These are phyloP conservation scores for Drosophila nebulosa DNA, from an alignment of 1,140 invertebrate genomes.

Conservation along the genomic window DNA sequence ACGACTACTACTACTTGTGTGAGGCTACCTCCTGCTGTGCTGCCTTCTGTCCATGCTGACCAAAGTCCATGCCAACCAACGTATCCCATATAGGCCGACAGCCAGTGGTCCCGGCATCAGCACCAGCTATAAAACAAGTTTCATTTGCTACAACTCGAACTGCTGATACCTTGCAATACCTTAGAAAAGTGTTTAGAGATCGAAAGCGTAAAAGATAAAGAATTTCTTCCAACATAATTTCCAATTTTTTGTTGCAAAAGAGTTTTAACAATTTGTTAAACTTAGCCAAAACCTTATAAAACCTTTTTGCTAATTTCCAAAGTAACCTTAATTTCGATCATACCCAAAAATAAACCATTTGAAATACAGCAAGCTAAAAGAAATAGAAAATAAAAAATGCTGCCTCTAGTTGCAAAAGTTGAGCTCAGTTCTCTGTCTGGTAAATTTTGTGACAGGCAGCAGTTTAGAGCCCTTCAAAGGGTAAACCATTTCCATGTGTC, in stretches of 20 bases:
- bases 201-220: no score
- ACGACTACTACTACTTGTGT: constrained; percentile 32
- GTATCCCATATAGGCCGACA: constrained; percentile 29
- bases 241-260: no score
- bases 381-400: neutral
- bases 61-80: constrained; percentile 17
- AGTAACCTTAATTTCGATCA: neutral
- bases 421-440: constrained; percentile 14
- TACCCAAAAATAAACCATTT: neutral
- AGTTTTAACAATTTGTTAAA: no score
- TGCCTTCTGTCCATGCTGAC: neutral
- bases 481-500: constrained; percentile 23
- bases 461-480: constrained; percentile 26
- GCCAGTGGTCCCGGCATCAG: neutral
- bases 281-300: no score
- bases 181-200: no score
- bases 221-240: no score
- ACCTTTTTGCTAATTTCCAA: neutral
- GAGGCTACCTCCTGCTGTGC: neutral
- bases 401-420: constrained; percentile 38
- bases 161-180: neutral
- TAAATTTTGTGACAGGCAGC: constrained; percentile 54
- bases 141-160: neutral
- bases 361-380: neutral
- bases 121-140: constrained; percentile 1